These are phyloP conservation scores for Carterocephalus palaemon DNA, from an alignment of 2,888 invertebrate species.

Conservation along the genomic window DNA sequence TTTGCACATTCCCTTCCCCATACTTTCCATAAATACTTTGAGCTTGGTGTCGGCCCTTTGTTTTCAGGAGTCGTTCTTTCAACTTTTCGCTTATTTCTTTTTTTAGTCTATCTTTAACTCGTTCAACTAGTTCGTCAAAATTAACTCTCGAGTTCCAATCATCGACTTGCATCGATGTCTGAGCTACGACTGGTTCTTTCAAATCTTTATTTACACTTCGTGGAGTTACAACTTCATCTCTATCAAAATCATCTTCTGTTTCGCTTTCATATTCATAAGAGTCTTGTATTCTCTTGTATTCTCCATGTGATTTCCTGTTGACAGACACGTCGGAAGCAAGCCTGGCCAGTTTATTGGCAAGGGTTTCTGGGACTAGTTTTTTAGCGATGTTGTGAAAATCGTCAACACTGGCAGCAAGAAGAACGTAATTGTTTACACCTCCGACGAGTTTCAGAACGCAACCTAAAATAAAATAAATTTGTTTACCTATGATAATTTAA, in stretches of 20 bases:
- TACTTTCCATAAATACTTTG: not conserved
- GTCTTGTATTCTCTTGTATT: no score
- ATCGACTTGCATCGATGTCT: conserved; percentile 23
- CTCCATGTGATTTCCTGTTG: conserved; percentile 6
- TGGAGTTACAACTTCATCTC: not conserved
- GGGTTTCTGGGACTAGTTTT: conserved; percentile 39
- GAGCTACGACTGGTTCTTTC: conserved; percentile 2
- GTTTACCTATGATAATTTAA: no score
- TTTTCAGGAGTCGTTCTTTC: not conserved
- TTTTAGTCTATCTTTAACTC: conserved; percentile 39
- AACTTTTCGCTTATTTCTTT: conserved; percentile 10
- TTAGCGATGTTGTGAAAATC: conserved; percentile 46
- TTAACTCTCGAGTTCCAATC: conserved; percentile 28
- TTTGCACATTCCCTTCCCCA: not conserved
- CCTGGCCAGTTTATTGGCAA: conserved; percentile 40
- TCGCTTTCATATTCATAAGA: conserved; percentile 11
- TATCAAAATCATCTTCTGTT: not conserved
- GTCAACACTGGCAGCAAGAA: conserved; percentile 46
- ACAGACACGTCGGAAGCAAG: conserved; percentile 31
- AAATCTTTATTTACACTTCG: conserved; percentile 4
- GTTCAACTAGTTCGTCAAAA: conserved; percentile 43
- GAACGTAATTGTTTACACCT: conserved; percentile 31
- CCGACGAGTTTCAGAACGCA: conserved; percentile 5
- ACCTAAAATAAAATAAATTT: conserved; percentile 29
- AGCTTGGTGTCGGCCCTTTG: no score